Base-by-base conservation (phyloP, 2,797 vertebrate species). In the Knipowitschia caucasica region DNA sequence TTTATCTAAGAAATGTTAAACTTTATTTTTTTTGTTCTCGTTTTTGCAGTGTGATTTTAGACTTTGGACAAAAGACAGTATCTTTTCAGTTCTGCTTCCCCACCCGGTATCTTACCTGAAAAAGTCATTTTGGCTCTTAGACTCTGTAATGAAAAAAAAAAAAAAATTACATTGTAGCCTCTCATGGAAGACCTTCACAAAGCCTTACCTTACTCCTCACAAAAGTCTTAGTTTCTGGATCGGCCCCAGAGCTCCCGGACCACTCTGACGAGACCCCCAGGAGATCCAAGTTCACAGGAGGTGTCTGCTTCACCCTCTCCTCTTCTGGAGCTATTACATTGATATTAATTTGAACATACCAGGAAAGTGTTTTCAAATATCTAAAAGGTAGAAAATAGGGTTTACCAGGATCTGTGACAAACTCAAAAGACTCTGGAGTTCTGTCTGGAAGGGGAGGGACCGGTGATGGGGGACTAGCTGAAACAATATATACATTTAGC, bases 371-470 rank as follows among this genome's bases (percentile, higher is more conserved):
- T 26, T 26, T 14, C 3, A 20, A 11, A 4, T 18, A 26, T 11
- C 6, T 1, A 25, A 1, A 11, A 43, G 44, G 2, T 1, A 35
- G 5, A 21, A 36, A 4, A 23, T 0, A 5, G 49, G 1, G 6
- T 15, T 68, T 42, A 84, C 95, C 83, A 40, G 80, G 78, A 69
- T 92, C 84, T 15, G 69, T 62, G 34, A 92, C 88, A 54, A 98
- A 45, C 73, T 92, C 50, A 72, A 91, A 96, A 0, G 96, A 98
- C 50, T 95, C 94, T 0, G 89, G 91, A 2, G 96, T 99, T 88
- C 96, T 92, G 74, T 94, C 92, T 59, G 96, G 96, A 42, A 98
- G 90, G 0, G 93, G 90, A 0, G 92, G 92, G 3, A 70, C 88
- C 34, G 92, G 92, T 23, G 94, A 92, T 3, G 92, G 86, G 6